phyloP scores from a whole-genome alignment of 1,140 invertebrate species.

The Aphelinus certus region DNA sequence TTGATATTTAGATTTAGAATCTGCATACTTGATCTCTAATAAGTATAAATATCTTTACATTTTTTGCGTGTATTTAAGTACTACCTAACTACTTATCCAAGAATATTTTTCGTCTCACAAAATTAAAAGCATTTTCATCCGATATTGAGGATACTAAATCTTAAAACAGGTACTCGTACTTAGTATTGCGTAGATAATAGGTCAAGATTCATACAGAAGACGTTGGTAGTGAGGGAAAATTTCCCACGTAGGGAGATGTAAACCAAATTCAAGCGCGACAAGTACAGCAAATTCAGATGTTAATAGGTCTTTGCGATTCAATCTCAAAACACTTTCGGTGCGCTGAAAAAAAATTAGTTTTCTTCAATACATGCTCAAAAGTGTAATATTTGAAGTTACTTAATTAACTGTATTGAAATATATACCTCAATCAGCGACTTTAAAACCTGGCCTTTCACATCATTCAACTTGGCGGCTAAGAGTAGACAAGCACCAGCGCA shows the following conservation, averaged over 20 bases:
- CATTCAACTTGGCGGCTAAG: constrained; percentile 95
- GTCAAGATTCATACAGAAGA: constrained; percentile 87
- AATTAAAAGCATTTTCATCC: constrained; percentile 11
- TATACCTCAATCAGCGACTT: constrained; percentile 87
- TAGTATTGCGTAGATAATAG: constrained; percentile 39
- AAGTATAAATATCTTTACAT: no score
- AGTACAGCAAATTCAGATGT: constrained; percentile 93
- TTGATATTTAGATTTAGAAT: background rate
- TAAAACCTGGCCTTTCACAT: constrained; percentile 90
- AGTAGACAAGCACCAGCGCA: constrained; percentile 95
- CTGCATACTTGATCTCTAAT: background rate
- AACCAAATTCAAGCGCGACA: constrained; percentile 92
- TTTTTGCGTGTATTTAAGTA: no score
- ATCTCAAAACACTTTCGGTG: constrained; percentile 88
- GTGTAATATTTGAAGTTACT: background rate
- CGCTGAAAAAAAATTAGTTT: constrained; percentile 70
- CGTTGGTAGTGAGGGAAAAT: constrained; percentile 95
- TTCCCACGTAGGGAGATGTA: constrained; percentile 91
- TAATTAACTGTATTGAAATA: constrained; percentile 4
- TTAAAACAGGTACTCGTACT: constrained; percentile 36
- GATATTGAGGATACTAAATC: constrained; percentile 14
- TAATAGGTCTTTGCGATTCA: constrained; percentile 91
- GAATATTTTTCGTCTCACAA: background rate
- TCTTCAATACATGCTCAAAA: background rate
- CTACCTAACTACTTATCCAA: background rate